These are phyloP conservation scores for Lophius piscatorius DNA, from an alignment of 2,113 vertebrate species.

Conservation along the genomic window DNA sequence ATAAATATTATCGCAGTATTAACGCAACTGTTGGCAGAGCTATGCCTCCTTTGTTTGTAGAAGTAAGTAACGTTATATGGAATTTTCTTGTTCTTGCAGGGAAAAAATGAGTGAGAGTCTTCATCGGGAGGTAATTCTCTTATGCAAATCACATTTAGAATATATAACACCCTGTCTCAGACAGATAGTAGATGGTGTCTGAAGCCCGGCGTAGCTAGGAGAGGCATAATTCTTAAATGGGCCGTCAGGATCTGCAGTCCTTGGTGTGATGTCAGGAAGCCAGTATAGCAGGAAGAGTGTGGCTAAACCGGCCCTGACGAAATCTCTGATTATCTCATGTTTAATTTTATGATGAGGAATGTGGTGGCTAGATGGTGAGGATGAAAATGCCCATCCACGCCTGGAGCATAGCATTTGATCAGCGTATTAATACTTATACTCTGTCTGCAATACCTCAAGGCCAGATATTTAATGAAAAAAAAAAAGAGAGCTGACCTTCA, in stretches of 20 bases:
- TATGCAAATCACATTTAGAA: constrained; percentile 33
- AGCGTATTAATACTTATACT: constrained; percentile 71
- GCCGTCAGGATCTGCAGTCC: constrained; percentile 24
- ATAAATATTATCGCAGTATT: neutral
- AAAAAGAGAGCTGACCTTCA: constrained; percentile 62
- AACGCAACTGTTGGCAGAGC: constrained; percentile 6
- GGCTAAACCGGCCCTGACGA: constrained; percentile 44
- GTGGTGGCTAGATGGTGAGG: constrained; percentile 28
- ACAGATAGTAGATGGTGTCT: constrained; percentile 56
- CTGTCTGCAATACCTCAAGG: constrained; percentile 61
- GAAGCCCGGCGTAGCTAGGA: constrained; percentile 33
- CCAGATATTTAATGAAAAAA: constrained; percentile 55
- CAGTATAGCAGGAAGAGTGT: constrained; percentile 38
- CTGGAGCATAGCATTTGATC: constrained; percentile 60
- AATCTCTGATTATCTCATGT: constrained; percentile 51
- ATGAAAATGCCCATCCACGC: constrained; percentile 55
- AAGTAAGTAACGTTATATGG: constrained; percentile 6
- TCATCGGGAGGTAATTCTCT: constrained; percentile 29
- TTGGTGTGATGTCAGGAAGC: constrained; percentile 34
- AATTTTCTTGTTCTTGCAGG: constrained; percentile 18
- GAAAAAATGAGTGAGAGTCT: constrained; percentile 20
- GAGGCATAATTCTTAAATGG: constrained; percentile 43
- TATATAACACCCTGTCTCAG: constrained; percentile 25
- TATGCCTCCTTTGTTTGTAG: constrained; percentile 2
- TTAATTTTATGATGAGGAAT: constrained; percentile 56